Conservation (phyloP, 1,140 invertebrate species). For the Drosophila setifemur region DNA sequence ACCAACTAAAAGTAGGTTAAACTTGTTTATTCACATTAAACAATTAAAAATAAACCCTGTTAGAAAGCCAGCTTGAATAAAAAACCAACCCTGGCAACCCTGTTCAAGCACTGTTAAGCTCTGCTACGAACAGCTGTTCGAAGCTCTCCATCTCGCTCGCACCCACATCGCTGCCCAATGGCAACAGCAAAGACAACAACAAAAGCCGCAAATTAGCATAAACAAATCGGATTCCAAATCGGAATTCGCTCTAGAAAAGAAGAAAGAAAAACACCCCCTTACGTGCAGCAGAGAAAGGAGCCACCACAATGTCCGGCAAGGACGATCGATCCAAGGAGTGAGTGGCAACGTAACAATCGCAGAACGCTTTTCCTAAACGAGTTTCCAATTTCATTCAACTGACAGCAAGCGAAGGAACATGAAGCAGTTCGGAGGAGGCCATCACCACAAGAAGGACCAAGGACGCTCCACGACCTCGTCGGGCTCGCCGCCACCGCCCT, state of each 20-base stretch:
- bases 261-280: not conserved
- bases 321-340: slow-evolving; percentile 81
- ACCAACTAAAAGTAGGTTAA: too few species aligned
- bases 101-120: not conserved
- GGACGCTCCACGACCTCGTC: slow-evolving; percentile 61
- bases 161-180: not conserved
- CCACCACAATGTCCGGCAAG: slow-evolving; percentile 64
- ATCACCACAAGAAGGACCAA: slow-evolving; percentile 45
- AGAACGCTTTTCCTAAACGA: not conserved
- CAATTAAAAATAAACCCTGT: too few species aligned
- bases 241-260: not conserved
- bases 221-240: not conserved
- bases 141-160: too few species aligned
- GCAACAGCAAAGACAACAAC: too few species aligned
- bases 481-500: slow-evolving; percentile 59
- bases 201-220: not conserved
- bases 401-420: slow-evolving; percentile 71
- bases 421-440: slow-evolving; percentile 56
- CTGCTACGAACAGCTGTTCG: too few species aligned
- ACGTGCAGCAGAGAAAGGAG: too few species aligned
- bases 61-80: too few species aligned
- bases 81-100: too few species aligned
- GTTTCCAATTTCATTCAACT: not conserved
- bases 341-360: slow-evolving; percentile 44
- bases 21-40: too few species aligned